Evolutionary conservation across 2,113 vertebrate species (phyloP), one percentile per base, ranked within the genome.

Genomic region (Lucifuga dentata): DNA sequence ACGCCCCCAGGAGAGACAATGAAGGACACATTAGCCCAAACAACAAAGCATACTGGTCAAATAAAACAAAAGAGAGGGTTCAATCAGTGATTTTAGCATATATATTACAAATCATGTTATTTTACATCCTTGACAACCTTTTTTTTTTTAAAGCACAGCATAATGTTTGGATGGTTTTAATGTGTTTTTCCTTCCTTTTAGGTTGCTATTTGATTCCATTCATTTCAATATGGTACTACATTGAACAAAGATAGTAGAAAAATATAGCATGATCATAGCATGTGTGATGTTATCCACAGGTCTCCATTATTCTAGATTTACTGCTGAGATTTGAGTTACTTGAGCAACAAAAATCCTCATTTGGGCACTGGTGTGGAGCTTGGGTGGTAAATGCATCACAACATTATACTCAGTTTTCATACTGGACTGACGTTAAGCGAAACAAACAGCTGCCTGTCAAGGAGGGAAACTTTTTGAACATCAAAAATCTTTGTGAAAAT

Each of bases 1-100:
- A 78, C 19, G 49, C 17, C 50, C 51, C 69, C 33, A 13, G 43
- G 39, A 76, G 45, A 66, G 5, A 71, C 19, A 63, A 45, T 29
- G 11, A 43, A 39, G 2, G 9, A 57, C n/a, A 41, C 17, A 11
- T 44, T 29, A 78, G 55, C 66, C 52, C 5, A n/a, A n/a, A 81
- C 11, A 10, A 45, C 55, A 46, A 15, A 65, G 50, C 32, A 44
- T 23, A 69, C 2, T 66, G 46, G 49, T 12, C 48, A 64, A 36
- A 56, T 51, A 29, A 35, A 41, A 2, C 2, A 81, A 77, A 65
- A 51, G 38, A 59, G 15, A 38, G 41, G 26, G 3, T 29, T 29
- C 26, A 29, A 7, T 5, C n/a, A n/a, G n/a, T n/a, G n/a, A n/a
- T n/a, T n/a, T n/a, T n/a, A n/a, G n/a, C n/a, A n/a, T n/a, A n/a